phyloP scores from a whole-genome alignment of 2,113 vertebrate genomes.

The Sula dactylatra region DNA sequence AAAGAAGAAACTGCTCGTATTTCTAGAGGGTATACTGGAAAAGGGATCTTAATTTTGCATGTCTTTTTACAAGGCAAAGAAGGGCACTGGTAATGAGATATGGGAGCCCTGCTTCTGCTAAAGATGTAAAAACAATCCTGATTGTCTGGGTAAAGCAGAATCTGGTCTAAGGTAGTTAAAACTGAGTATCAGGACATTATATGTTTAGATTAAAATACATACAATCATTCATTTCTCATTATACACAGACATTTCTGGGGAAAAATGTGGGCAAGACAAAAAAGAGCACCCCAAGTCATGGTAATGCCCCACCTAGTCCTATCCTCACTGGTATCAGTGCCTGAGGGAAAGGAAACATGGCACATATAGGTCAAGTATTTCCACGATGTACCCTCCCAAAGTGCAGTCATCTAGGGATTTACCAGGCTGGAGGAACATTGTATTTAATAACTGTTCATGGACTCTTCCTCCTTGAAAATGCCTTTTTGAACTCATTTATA shows the following conservation, averaged over 20 bases:
- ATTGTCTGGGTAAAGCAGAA: neutral
- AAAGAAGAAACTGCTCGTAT: neutral
- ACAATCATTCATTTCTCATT: neutral
- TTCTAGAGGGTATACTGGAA: neutral
- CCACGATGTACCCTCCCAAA: neutral
- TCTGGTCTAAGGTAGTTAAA: neutral
- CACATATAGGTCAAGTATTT: neutral
- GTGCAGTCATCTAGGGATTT: neutral
- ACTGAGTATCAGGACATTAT: neutral
- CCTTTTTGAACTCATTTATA: slow-evolving; percentile 11
- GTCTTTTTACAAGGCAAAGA: neutral
- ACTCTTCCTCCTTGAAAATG: slow-evolving; percentile 25
- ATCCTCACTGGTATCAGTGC: neutral
- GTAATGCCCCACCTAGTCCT: neutral
- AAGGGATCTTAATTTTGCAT: neutral
- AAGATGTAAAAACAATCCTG: neutral
- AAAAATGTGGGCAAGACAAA: neutral
- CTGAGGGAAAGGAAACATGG: neutral
- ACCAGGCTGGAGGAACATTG: neutral
- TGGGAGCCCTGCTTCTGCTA: neutral
- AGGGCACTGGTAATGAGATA: neutral
- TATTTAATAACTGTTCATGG: neutral
- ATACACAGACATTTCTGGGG: neutral
- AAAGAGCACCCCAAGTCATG: neutral
- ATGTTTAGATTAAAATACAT: neutral